Base-by-base conservation (phyloP, 2,113 vertebrate genomes). In the Butorides virescens region DNA sequence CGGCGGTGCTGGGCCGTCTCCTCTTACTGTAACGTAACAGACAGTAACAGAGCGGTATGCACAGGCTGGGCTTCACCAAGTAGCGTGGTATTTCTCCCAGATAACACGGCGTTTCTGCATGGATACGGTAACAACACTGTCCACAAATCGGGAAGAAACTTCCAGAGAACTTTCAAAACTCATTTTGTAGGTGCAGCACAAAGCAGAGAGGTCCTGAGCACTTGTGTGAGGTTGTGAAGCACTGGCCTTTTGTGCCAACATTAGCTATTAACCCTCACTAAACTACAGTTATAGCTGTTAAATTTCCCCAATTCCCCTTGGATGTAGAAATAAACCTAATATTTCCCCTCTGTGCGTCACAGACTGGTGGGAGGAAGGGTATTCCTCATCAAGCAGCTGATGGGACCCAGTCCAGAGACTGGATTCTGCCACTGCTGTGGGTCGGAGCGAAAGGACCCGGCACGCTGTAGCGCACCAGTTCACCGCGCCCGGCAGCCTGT, bases 91-190 rank as follows among this genome's bases (percentile, higher is more conserved):
- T 44, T 73, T 36, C 76, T 86, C 25, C 4, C 27, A 10, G 10
- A 5, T 27, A 21, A 44, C 3, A 0, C 1, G 15, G 16, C 8
- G 8, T 53, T 74, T 20, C 58, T 17, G 8, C 32, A 2, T 1
- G 29, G 47, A 4, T 7, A 6, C 0, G 5, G 23, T 34, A 20
- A 39, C 49, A 18, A 18, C 6, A 0, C 6, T 13, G 19, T 9
- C 46, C 58, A 12, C 37, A 6, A 39, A 14, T 10, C 0, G 3
- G 37, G 30, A 13, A 44, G 39, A 37, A 36, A 56, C 50, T 78
- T 49, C 62, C 8, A 0, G 32, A 44, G 37, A 76, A 10, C 22
- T 36, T 29, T 22, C 2, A 15, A 26, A 83, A 7, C 34, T 39
- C 0, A 2, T 47, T 27, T 8, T n/a, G 8, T 29, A 2, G 47